Base-by-base conservation (phyloP, 2,113 vertebrate genomes). In the Marcusenius ussheri region DNA sequence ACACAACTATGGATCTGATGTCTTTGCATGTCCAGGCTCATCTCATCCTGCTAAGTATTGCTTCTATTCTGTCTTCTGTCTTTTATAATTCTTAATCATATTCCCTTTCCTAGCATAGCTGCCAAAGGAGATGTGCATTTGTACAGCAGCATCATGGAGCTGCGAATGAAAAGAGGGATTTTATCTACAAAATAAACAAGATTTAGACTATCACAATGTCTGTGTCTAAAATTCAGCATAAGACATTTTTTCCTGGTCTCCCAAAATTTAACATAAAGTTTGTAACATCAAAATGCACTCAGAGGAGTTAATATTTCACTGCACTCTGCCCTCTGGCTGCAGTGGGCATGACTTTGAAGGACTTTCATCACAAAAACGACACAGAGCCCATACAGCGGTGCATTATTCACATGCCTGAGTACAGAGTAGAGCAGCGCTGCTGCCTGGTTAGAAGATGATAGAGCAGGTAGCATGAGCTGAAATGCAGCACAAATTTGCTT, bases 281-380 rank as follows among this genome's bases (percentile, higher is more conserved):
- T 66, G 9, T 66, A 92, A 94, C 94, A 95, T 90, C 91, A 91
- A 95, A 96, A 95, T 94, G 94, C 95, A 95, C 95, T 95, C 94
- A 93, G 56, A 89, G 83, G 51, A 87, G 89, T 96, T 93, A 94
- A 95, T 94, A 92, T 94, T 95, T 96, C 93, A 95, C 94, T 94
- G 93, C 15, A 90, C 91, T n/a, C 8, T 91, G 91, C 87, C 88
- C 91, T 90, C 91, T 93, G 93, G 93, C 92, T 91, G 91, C 85
- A 91, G 90, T 93, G 90, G 92, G 91, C 47, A 91, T 91, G 91
- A 94, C 92, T 92, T 49, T 89, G 92, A 88, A 90, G 88, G 90
- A 90, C 83, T 77, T 84, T 91, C 89, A 92, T 94, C 93, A 94
- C 91, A 93, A 42, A 24, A 27, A 13, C 92, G 92, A 92, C 91